phyloP scores from a whole-genome alignment of 2,113 vertebrate species.

The Chaetura pelagica region DNA sequence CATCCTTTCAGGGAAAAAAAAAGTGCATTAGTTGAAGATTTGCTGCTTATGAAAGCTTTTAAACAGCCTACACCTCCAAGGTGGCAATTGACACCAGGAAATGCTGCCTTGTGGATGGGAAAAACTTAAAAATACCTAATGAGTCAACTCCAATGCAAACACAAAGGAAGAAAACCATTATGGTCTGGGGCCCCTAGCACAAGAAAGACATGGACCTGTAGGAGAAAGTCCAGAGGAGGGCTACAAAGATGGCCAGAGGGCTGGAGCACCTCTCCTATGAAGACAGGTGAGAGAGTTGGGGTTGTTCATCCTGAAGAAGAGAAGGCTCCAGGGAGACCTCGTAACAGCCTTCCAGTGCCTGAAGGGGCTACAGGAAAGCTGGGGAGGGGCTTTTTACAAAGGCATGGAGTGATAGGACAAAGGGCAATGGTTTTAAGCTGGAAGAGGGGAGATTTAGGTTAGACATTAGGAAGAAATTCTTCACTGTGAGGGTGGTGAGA shows the following conservation, averaged over 20 bases:
- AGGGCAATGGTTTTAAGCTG: background rate
- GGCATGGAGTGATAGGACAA: too few species aligned
- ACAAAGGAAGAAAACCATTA: background rate
- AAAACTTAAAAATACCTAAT: background rate
- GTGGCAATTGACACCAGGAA: fast-evolving
- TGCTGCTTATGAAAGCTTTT: background rate
- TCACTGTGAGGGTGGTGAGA: background rate
- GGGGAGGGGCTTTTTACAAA: too few species aligned
- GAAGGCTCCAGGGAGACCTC: too few species aligned
- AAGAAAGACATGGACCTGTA: too few species aligned
- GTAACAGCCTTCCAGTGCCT: too few species aligned
- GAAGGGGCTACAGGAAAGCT: too few species aligned
- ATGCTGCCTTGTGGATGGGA: background rate
- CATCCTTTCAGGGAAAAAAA: background rate
- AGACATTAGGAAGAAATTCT: background rate
- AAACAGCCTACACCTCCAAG: background rate
- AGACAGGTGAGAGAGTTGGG: too few species aligned
- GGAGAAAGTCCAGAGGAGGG: too few species aligned
- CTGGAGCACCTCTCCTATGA: too few species aligned
- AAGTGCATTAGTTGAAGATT: background rate
- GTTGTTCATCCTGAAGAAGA: too few species aligned
- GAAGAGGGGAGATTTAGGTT: background rate
- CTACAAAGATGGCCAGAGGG: too few species aligned
- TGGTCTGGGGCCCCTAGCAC: background rate
- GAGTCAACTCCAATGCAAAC: background rate